Base-by-base conservation (phyloP, 37 sponge, comb jelly and placozoan species). In the Oscarella lobularis region DNA sequence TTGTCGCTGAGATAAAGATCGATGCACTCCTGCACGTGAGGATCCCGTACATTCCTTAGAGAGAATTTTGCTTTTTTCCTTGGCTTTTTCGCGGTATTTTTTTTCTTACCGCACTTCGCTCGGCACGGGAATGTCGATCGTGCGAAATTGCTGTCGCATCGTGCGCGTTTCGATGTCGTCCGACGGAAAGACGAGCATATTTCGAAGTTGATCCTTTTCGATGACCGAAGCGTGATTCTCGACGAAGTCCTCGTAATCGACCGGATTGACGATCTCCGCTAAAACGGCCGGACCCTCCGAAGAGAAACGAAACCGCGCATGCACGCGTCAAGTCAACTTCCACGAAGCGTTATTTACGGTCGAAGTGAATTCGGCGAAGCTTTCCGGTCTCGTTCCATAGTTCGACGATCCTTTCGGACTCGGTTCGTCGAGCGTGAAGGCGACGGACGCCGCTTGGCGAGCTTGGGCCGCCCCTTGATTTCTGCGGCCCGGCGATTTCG, bases 11-110 rank as follows among this genome's bases (percentile, higher is more conserved):
- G 86, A 33, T 81, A 87, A 33, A 79, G 78, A 0, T 73, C 66
- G 14, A 94, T 87, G 84, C 88, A 87, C 78, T 94, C 90, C 34
- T 86, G 54, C 37, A 94, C 90, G 39, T 87, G 79, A 9, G 87
- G 84, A 73, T 94, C 88, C n/a, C 89, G 86, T 1, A 81, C 76
- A 0, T 84, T 74, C 35, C 91, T 90, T n/a, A n/a, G n/a, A n/a
- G n/a, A n/a, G n/a, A n/a, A n/a, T n/a, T n/a, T n/a, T n/a, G n/a
- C n/a, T n/a, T n/a, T n/a, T n/a, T n/a, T n/a, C n/a, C n/a, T n/a
- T n/a, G n/a, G n/a, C n/a, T n/a, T n/a, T n/a, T n/a, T n/a, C n/a
- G n/a, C n/a, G n/a, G n/a, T n/a, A n/a, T n/a, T n/a, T n/a, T n/a
- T n/a, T 69, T 66, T 35, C 87, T 82, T 38, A 90, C 88, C 82